These are phyloP conservation scores for Sinosuthora webbiana DNA, from an alignment of 2,113 vertebrate species.

Conservation along the genomic window DNA sequence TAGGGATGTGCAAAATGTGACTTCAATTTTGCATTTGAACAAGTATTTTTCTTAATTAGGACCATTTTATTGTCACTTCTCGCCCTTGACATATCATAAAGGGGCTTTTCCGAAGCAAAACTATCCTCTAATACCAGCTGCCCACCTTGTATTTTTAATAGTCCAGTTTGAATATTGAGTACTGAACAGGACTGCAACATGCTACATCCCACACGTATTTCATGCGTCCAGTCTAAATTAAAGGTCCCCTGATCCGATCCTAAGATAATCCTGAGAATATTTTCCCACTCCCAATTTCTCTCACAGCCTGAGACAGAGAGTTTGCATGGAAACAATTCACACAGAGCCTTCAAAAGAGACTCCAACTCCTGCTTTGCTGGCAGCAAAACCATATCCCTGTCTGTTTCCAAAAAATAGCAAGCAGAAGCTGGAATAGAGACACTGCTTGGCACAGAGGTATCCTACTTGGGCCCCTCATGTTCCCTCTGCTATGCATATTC, in stretches of 20 bases:
- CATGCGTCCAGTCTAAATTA: not conserved
- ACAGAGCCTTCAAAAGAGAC: not conserved
- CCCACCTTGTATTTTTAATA: not conserved
- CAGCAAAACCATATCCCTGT: not conserved
- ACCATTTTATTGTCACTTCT: not conserved
- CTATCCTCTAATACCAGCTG: not conserved
- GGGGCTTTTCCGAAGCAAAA: not conserved
- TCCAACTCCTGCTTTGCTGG: not conserved
- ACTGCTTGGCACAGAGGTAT: not conserved
- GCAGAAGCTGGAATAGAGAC: not conserved
- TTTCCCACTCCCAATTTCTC: not conserved
- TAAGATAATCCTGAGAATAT: not conserved
- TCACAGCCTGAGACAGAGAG: not conserved
- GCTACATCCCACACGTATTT: not conserved
- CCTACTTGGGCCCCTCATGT: not conserved
- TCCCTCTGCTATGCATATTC: not conserved
- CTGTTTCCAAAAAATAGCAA: not conserved
- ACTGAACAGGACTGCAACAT: not conserved
- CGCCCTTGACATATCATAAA: not conserved
- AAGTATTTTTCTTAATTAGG: not conserved
- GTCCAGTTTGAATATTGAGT: fast-evolving
- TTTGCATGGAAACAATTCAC: not conserved
- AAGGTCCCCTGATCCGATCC: not conserved
- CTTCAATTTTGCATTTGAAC: conserved; percentile 40
- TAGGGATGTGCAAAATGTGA: not conserved